Evolutionary conservation across 2,113 vertebrate species (phyloP).

Genomic region (Xyrauchen texanus): DNA sequence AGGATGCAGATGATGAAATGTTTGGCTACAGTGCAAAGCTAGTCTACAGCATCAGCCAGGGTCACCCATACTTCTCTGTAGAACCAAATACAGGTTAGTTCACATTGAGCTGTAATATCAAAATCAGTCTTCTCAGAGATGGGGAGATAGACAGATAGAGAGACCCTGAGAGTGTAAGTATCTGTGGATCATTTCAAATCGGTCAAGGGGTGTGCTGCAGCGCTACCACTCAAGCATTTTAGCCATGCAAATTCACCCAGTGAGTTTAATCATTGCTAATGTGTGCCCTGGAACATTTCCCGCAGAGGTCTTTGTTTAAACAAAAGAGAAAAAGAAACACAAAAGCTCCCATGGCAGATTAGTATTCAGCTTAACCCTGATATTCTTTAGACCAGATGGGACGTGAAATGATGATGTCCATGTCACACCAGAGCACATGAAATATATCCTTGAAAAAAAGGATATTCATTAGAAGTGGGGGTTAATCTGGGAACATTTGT

Average conservation of each 20-base stretch:
- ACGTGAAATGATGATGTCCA: constrained; percentile 41
- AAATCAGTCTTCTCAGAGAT: constrained; percentile 23
- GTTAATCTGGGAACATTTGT: constrained; percentile 49
- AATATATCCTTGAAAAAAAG: constrained; percentile 40
- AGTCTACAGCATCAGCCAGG: constrained; percentile 93
- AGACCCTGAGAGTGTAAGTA: constrained; percentile 10
- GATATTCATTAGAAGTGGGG: constrained; percentile 35
- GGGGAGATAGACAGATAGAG: constrained; percentile 12
- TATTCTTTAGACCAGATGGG: constrained; percentile 51
- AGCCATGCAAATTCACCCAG: constrained; percentile 33
- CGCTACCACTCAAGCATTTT: constrained; percentile 34
- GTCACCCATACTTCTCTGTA: constrained; percentile 95
- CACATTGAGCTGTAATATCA: constrained; percentile 24
- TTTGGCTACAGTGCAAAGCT: constrained; percentile 92
- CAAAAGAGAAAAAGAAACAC: constrained; percentile 52
- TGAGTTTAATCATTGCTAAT: constrained; percentile 61
- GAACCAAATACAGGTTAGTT: constrained; percentile 90
- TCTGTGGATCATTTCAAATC: constrained; percentile 12
- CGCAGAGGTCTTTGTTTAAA: constrained; percentile 56
- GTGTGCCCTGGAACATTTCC: constrained; percentile 56
- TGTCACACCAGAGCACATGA: constrained; percentile 44
- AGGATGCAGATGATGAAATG: constrained; percentile 92
- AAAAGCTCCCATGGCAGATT: constrained; percentile 54
- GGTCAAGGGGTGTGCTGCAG: constrained; percentile 29
- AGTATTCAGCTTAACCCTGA: constrained; percentile 55